Evolutionary conservation across 2,888 invertebrate species (phyloP), one percentile per base, ranked within the genome.

Genomic region (Sinhomidia bicolor): DNA sequence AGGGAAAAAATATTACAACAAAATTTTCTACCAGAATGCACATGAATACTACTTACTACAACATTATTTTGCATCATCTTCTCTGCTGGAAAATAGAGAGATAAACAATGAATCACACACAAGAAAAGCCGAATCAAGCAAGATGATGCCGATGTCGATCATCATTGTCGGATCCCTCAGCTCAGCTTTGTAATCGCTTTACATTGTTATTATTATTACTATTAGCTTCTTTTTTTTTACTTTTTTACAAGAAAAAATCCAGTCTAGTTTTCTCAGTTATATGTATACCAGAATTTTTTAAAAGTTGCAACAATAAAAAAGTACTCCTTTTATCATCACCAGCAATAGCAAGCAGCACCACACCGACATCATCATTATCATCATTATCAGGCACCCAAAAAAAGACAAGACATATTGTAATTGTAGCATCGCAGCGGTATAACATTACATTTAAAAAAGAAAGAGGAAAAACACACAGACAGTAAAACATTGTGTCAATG

Each of bases 401-500:
- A 78, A 78, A 57, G 54, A 57, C 54, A 57, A 57, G 78, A 78
- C 78, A 78, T 5, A 54, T 78, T 78, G 54, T 78, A 57, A 78
- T 54, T 78, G 54, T 54, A 78, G 57, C 32, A 54, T 14, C 26
- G 36, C 1, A 54, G 54, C 78, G 78, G 78, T 78, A 78, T 57
- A 78, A 54, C 57, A 54, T 54, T 74, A 47, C 74, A 26, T 47
- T 47, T 74, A 74, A 26, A 47, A 36, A 65, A n/a, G 17, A 17
- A 65, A 74, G 78, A 78, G 57, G 32, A 78, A 76, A 78, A 78
- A 78, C 78, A 78, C 57, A 78, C 57, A 78, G 57, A 78, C 78
- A 78, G 78, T 78, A 78, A 78, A 78, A 78, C 78, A 78, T 54
- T 78, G 78, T 78, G 78, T 78, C 78, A 54, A 78, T 78, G 78